Evolutionary conservation across 2,888 invertebrate genomes (phyloP).

Genomic region (Tubulanus polymorphus): DNA sequence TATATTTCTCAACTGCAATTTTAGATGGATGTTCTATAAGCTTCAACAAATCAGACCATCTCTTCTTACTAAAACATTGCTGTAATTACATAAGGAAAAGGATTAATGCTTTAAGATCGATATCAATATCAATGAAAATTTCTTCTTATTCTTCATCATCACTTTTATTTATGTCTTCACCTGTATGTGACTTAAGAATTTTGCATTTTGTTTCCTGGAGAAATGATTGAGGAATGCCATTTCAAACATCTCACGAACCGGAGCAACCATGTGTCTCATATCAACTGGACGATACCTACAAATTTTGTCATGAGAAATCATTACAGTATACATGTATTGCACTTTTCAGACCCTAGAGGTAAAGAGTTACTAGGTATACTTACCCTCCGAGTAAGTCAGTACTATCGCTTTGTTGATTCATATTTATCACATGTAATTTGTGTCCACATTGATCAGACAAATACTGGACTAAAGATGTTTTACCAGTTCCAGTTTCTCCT

Average conservation of each 20-base stretch:
- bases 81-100: constrained; percentile 31
- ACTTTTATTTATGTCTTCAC: constrained; percentile 36
- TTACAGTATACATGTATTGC: not conserved
- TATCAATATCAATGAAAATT: too few relatives aligned
- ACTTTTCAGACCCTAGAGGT: not conserved
- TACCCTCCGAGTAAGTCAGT: constrained; percentile 90
- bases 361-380: constrained; percentile 14
- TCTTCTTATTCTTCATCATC: too few relatives aligned
- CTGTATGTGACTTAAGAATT: constrained; percentile 77
- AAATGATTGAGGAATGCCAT: constrained; percentile 70
- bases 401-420: constrained; percentile 98
- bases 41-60: constrained; percentile 69
- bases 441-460: constrained; percentile 77
- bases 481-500: constrained; percentile 98
- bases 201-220: constrained; percentile 74
- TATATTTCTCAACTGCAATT: constrained; percentile 60
- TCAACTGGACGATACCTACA: constrained; percentile 83
- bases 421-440: constrained; percentile 88
- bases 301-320: not conserved
- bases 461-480: constrained; percentile 92
- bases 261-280: constrained; percentile 74
- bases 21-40: constrained; percentile 72
- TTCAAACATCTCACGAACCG: constrained; percentile 80
- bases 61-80: constrained; percentile 67
- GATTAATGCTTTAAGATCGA: too few relatives aligned